Conservation (phyloP, 2,113 vertebrate genomes). For the Carollia perspicillata region DNA sequence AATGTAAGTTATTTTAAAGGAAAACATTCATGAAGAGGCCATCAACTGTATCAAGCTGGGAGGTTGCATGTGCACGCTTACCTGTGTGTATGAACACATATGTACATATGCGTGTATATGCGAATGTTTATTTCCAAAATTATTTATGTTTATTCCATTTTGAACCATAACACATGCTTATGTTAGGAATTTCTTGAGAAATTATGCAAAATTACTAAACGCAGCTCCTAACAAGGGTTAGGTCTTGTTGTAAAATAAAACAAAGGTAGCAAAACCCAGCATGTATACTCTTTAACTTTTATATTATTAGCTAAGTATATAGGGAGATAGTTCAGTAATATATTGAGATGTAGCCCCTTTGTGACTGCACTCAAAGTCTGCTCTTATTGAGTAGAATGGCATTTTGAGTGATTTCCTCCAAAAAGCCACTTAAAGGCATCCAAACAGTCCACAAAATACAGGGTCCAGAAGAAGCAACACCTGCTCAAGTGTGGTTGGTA, state of each 20-base stretch:
- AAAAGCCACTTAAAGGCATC: background rate
- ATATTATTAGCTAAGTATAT: background rate
- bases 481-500: no score
- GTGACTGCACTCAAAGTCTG: background rate
- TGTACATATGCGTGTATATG: no score
- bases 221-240: background rate
- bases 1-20: background rate
- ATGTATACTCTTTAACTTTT: background rate
- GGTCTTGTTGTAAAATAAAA: background rate
- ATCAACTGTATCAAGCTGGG: background rate
- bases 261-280: background rate
- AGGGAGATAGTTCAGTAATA: background rate
- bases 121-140: background rate
- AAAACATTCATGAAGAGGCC: background rate
- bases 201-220: conserved; percentile 13
- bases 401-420: background rate
- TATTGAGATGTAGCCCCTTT: background rate
- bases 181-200: background rate
- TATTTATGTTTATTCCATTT: conserved; percentile 27
- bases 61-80: background rate
- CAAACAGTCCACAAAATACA: background rate
- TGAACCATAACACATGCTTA: background rate
- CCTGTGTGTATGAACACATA: background rate
- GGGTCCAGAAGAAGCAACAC: no score
- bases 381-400: background rate